Percentiles rank a stretch among this genome's conserved stretches.
Conservation (phyloP, 2,113 vertebrate species). For the Ondatra zibethicus region DNA sequence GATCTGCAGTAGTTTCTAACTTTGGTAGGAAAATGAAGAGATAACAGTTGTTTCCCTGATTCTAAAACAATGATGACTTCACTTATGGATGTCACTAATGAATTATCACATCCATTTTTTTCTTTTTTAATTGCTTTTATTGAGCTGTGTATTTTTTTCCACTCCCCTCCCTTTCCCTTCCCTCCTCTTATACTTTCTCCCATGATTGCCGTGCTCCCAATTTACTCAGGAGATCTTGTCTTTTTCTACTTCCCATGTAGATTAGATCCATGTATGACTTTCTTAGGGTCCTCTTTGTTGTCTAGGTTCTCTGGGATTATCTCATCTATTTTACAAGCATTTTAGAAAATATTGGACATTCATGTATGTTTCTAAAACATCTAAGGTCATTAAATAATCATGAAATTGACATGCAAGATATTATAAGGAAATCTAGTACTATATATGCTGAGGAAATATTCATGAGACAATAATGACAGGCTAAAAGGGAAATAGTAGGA, state of each 20-base stretch:
- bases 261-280: too few species aligned
- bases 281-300: too few species aligned
- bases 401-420: neutral
- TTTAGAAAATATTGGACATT: constrained; percentile 35
- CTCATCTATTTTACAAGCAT: neutral
- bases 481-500: neutral
- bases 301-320: neutral
- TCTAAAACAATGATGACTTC: constrained; percentile 47
- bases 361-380: constrained; percentile 22
- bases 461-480: neutral
- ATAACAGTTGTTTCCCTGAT: constrained; percentile 32
- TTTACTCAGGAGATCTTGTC: too few species aligned
- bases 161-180: too few species aligned
- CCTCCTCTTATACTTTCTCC: too few species aligned
- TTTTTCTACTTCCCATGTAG: too few species aligned
- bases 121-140: too few species aligned
- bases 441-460: constrained; percentile 21
- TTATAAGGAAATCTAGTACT: constrained; percentile 25
- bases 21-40: constrained; percentile 42
- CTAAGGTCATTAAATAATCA: neutral
- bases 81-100: constrained; percentile 5
- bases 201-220: too few species aligned
- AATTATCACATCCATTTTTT: neutral
- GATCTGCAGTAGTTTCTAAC: constrained; percentile 54
- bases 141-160: too few species aligned